These are phyloP conservation scores for Vanessa cardui DNA, from an alignment of 2,888 invertebrate species.

Conservation along the genomic window DNA sequence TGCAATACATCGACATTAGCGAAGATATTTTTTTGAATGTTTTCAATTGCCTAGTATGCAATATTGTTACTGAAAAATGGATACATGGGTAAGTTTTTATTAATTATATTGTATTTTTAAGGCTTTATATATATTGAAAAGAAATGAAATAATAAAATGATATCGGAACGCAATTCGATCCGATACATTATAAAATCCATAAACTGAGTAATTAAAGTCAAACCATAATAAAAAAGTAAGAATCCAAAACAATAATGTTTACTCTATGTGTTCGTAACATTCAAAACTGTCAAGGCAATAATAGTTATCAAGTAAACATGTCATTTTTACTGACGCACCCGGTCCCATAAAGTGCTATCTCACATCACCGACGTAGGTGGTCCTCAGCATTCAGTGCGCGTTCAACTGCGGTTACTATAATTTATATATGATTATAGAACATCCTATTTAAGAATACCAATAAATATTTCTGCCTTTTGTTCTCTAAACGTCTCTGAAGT, in stretches of 20 bases:
- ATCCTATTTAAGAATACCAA: constrained; percentile 28
- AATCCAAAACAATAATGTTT: not conserved
- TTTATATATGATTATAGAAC: constrained; percentile 44
- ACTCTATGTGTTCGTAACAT: not conserved
- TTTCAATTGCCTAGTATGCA: too few species aligned
- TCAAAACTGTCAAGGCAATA: constrained; percentile 5
- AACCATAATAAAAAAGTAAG: too few species aligned
- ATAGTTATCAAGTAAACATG: constrained; percentile 6
- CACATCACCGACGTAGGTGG: constrained; percentile 41
- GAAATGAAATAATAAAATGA: too few species aligned
- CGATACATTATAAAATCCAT: too few species aligned
- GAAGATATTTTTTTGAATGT: too few species aligned
- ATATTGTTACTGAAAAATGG: too few species aligned
- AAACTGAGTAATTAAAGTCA: too few species aligned
- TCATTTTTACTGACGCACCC: constrained; percentile 31
- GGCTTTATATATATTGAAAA: too few species aligned
- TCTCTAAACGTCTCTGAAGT: constrained; percentile 4
- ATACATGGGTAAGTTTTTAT: too few species aligned
- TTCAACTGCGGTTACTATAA: constrained; percentile 44
- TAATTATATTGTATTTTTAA: too few species aligned
- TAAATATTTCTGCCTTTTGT: constrained; percentile 28
- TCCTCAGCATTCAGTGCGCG: constrained; percentile 45
- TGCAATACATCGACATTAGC: too few species aligned
- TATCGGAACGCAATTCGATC: too few species aligned
- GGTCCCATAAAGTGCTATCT: constrained; percentile 25